Evolutionary conservation across 2,888 invertebrate genomes (phyloP), one percentile per base, ranked within the genome.

Genomic region (Ischnura elegans): DNA sequence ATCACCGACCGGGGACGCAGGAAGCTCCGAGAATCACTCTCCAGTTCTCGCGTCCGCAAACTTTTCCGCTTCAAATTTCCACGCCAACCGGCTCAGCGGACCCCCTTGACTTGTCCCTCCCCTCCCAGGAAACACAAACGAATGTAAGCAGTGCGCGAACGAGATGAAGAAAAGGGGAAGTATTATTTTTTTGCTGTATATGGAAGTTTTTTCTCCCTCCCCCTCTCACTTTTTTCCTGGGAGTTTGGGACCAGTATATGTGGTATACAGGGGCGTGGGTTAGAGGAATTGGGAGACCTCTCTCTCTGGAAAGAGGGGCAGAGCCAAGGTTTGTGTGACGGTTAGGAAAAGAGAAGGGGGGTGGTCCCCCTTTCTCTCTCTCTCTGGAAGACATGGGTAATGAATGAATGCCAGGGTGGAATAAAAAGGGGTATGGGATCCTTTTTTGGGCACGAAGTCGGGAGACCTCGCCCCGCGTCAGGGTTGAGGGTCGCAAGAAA

Each of bases 351-450:
- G 46, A 19, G 51, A 51, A n/a, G 25, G 25, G 42, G 43, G 46
- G 42, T 29, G 21, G 55, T 42, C n/a, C n/a, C n/a, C n/a, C n/a
- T n/a, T n/a, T n/a, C n/a, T n/a, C n/a, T n/a, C n/a, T n/a, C 13
- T 51, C 47, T 47, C 51, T 51, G 90, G 90, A 55, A 61, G 90
- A 90, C 51, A 55, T 55, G 90, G 90, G 90, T 90, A 90, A 90
- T 66, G 90, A 90, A 90, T 90, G 90, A 51, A 61, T 61, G 55
- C 25, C 61, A 0, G 42, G 43, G 42, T 25, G 76, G 76, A 76
- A 76, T 76, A 90, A 61, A 90, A 51, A 51, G 42, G 51, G 29
- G 47, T 29, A 42, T 51, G 55, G 55, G 55, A 55, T 87, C 13
- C 51, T 19, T 36, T 29, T n/a, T n/a, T 36, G 87, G 90, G 16